Conservation (phyloP, 1,140 invertebrate species). For the Procambarus clarkii region DNA sequence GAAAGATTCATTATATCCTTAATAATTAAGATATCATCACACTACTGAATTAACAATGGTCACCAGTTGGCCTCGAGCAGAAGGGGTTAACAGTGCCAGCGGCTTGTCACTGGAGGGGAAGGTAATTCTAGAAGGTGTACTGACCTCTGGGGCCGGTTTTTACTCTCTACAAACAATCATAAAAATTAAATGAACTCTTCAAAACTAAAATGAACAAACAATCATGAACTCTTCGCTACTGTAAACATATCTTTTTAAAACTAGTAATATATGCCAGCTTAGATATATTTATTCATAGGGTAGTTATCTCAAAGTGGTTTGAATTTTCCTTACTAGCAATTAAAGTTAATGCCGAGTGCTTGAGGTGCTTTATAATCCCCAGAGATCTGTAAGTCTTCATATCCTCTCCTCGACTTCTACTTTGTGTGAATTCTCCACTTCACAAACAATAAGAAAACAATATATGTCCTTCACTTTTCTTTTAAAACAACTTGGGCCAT, state of each 20-base stretch:
- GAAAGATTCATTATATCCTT: constrained; percentile 15
- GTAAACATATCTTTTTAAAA: neutral
- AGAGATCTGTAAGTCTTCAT: constrained; percentile 34
- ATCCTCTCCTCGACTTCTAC: neutral
- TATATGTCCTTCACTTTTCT: constrained; percentile 32
- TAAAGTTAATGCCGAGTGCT: neutral
- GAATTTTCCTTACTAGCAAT: neutral
- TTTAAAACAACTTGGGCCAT: constrained; percentile 23
- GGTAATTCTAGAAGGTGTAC: constrained; percentile 13
- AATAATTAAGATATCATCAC: neutral
- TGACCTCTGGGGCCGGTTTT: constrained; percentile 13
- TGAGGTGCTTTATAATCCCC: neutral
- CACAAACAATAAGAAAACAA: constrained; percentile 17
- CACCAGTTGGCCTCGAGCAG: constrained; percentile 26
- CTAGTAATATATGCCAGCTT: constrained; percentile 15
- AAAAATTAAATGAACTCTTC: neutral
- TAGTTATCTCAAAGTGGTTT: neutral
- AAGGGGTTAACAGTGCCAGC: constrained; percentile 27
- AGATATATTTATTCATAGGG: neutral
- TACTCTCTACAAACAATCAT: neutral
- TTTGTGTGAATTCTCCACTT: constrained; percentile 18
- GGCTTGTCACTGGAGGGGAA: constrained; percentile 13
- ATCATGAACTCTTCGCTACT: neutral
- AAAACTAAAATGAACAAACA: neutral
- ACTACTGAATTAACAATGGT: neutral